Conservation (phyloP, 1,140 invertebrate species). For the Drosophila truncata region DNA sequence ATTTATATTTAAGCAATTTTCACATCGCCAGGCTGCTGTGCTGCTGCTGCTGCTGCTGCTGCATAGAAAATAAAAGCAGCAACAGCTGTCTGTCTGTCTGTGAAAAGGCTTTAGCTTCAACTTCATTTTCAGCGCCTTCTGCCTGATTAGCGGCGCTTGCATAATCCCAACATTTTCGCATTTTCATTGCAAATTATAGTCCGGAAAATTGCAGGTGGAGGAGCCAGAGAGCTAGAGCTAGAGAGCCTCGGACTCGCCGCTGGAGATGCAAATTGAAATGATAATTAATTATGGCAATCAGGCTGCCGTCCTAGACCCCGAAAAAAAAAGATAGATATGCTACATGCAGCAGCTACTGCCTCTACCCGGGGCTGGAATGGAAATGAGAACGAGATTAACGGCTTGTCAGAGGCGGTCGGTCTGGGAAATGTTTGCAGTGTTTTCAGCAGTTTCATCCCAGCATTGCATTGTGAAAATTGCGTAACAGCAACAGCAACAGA, state of each 20-base stretch:
- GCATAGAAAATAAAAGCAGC: slow-evolving; percentile 10
- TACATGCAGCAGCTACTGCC: not conserved
- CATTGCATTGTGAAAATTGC: slow-evolving; percentile 58
- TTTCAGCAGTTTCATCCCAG: slow-evolving; percentile 42
- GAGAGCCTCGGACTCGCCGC: not conserved
- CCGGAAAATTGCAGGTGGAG: slow-evolving; percentile 71
- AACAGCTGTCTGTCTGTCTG: not conserved
- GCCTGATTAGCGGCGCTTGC: slow-evolving; percentile 62
- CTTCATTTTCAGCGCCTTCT: slow-evolving; percentile 34
- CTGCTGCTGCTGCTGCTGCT: slow-evolving; percentile 1
- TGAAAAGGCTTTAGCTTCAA: slow-evolving; percentile 7
- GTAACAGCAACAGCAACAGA: slow-evolving; percentile 30
- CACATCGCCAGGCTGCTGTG: slow-evolving; percentile 63
- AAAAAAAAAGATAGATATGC: slow-evolving; percentile 46
- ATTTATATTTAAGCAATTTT: slow-evolving; percentile 54
- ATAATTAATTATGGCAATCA: slow-evolving; percentile 82
- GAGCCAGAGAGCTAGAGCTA: not conserved
- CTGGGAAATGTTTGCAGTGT: slow-evolving; percentile 67
- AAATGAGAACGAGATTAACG: slow-evolving; percentile 48
- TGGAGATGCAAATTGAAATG: slow-evolving; percentile 80
- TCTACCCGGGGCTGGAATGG: slow-evolving; percentile 1
- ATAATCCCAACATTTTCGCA: slow-evolving; percentile 49
- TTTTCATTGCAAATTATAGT: slow-evolving; percentile 52
- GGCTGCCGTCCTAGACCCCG: slow-evolving; percentile 77
- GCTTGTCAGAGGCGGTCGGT: slow-evolving; percentile 24